These are phyloP conservation scores for Acanthis flammea DNA, from an alignment of 2,797 vertebrate genomes.

Conservation along the genomic window DNA sequence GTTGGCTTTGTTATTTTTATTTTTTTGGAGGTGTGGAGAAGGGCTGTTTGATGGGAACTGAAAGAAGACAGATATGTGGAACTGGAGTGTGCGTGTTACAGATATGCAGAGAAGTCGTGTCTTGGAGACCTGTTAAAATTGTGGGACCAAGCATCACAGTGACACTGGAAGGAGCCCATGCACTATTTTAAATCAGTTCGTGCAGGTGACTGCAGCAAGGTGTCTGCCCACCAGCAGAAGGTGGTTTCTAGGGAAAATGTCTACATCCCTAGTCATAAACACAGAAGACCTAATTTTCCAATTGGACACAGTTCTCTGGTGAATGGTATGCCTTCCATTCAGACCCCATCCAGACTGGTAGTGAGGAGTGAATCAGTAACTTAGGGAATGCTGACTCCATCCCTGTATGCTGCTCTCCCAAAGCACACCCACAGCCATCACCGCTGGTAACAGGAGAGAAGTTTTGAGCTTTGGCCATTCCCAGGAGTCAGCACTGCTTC, in stretches of 20 bases:
- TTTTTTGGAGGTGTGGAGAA: conserved; percentile 29
- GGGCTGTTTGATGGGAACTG: not conserved
- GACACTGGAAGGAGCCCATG: not conserved
- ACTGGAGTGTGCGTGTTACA: not conserved
- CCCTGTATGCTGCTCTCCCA: not conserved
- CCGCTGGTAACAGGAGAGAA: not conserved
- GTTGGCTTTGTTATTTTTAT: conserved; percentile 44
- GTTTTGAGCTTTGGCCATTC: not conserved
- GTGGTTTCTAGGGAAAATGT: not conserved
- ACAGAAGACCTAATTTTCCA: not conserved
- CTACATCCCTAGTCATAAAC: not conserved
- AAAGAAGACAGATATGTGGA: conserved; percentile 15
- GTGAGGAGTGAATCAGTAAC: not conserved
- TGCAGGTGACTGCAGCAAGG: not conserved
- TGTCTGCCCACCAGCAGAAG: not conserved
- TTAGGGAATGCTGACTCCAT: not conserved
- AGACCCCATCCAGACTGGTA: not conserved
- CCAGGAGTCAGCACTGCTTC: not conserved
- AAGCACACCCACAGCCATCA: accelerated
- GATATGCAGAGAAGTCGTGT: not conserved
- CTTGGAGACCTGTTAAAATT: not conserved
- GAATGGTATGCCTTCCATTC: not conserved
- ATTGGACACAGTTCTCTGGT: not conserved
- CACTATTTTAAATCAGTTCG: not conserved
- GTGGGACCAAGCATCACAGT: not conserved